A percentile compares a stretch with the other conserved stretches of the same genome.
These are phyloP conservation scores for Halichoerus grypus DNA, from an alignment of 2,113 vertebrate genomes.

Conservation along the genomic window DNA sequence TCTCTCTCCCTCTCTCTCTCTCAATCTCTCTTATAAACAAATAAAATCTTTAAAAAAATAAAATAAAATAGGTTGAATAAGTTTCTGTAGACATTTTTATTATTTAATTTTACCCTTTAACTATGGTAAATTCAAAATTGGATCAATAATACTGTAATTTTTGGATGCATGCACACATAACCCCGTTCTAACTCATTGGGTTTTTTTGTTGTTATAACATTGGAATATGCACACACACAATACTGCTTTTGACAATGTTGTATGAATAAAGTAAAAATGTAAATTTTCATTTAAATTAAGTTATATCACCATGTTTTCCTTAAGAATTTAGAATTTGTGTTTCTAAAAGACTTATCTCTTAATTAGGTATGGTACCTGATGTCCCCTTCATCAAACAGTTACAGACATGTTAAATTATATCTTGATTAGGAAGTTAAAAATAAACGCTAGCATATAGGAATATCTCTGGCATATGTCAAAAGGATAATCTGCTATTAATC, in stretches of 20 bases:
- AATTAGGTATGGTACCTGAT: not conserved
- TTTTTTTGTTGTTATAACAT: not conserved
- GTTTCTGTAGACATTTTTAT: not conserved
- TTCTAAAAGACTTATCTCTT: not conserved
- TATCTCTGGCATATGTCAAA: not conserved
- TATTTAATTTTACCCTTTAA: not conserved
- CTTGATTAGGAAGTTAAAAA: slow-evolving; percentile 22
- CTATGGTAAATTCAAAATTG: not conserved
- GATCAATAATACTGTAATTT: not conserved
- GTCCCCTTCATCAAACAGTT: not conserved
- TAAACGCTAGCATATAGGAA: not conserved
- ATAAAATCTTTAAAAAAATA: not conserved
- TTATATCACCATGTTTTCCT: not conserved
- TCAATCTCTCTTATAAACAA: not conserved
- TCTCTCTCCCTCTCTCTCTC: not conserved
- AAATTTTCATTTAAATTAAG: not conserved
- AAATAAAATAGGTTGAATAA: not conserved
- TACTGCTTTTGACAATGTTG: not conserved
- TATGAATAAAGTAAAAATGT: not conserved
- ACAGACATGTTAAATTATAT: not conserved
- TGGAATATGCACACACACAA: not conserved
- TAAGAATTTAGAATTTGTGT: not conserved
- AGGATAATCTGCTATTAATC: not conserved
- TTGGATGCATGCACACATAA: not conserved
- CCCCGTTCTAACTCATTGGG: not conserved